A percentile compares a stretch with the other conserved stretches of the same genome.
These are phyloP conservation scores for Aurelia coerulea DNA, from an alignment of 30 jellyfish, hydroid and myxozoan genomes.

Conservation along the genomic window DNA sequence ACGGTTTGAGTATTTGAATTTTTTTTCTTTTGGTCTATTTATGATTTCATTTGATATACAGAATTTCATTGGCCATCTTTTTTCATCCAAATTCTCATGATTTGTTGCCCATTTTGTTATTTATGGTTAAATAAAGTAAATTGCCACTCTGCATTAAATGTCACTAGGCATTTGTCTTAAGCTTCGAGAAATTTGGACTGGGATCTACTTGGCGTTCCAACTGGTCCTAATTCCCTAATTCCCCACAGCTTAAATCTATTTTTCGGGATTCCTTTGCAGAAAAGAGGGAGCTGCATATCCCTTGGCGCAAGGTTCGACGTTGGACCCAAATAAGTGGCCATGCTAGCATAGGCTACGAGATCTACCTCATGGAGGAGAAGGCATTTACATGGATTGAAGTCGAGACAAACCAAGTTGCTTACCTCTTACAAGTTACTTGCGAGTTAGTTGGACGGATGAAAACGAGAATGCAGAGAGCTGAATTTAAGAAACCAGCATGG, in stretches of 20 bases:
- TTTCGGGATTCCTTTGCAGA: slow-evolving; percentile 16
- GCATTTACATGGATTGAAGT: slow-evolving; percentile 90
- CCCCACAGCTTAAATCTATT: neutral
- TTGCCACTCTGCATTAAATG: too few relatives aligned
- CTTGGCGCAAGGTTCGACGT: slow-evolving; percentile 96
- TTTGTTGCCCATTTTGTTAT: too few relatives aligned
- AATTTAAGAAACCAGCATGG: slow-evolving; percentile 64
- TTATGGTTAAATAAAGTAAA: too few relatives aligned
- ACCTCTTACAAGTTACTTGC: slow-evolving; percentile 74
- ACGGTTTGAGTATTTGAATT: too few relatives aligned
- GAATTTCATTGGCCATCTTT: too few relatives aligned
- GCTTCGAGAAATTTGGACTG: neutral
- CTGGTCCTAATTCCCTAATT: neutral
- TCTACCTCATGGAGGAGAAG: slow-evolving; percentile 74
- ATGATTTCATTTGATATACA: too few relatives aligned
- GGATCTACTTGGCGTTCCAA: neutral
- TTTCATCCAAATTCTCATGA: too few relatives aligned
- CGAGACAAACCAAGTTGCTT: slow-evolving; percentile 79
- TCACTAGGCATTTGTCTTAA: too few relatives aligned
- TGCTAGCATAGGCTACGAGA: slow-evolving; percentile 61
- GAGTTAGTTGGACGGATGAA: slow-evolving; percentile 78
- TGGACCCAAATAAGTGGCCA: slow-evolving; percentile 86
- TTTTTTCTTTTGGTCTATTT: too few relatives aligned
- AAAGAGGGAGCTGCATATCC: slow-evolving; percentile 72
- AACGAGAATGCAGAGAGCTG: slow-evolving; percentile 52